phyloP scores from a whole-genome alignment of 1,140 invertebrate genomes.

The Chironomus tepperi region DNA sequence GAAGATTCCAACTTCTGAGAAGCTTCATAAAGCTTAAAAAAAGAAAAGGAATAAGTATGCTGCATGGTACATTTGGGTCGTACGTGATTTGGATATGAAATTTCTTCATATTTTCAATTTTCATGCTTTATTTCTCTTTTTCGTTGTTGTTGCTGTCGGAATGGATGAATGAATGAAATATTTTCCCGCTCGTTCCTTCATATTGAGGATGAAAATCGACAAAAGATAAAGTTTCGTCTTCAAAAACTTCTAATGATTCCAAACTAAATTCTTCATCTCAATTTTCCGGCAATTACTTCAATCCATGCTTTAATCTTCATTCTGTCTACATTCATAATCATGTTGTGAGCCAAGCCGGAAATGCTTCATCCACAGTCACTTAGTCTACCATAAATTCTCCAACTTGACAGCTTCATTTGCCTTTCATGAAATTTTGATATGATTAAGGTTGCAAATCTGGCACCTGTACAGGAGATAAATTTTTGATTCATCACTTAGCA shows the following conservation, averaged over 20 bases:
- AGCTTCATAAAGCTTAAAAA: background rate
- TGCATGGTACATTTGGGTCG: constrained; percentile 8
- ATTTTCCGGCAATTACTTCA: background rate
- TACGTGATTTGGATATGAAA: constrained; percentile 20
- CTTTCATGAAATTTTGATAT: too few species aligned
- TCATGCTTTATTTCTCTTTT: background rate
- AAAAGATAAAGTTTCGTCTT: background rate
- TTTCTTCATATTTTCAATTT: constrained; percentile 19
- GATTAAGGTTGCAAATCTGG: too few species aligned
- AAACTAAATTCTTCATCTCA: background rate
- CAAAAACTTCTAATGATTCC: background rate
- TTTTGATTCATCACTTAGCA: too few species aligned
- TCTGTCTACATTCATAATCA: background rate
- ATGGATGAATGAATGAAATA: background rate
- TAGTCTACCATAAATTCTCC: too few species aligned
- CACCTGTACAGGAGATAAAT: too few species aligned
- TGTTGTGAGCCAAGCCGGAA: too few species aligned
- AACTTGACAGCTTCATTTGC: too few species aligned
- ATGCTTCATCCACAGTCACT: too few species aligned
- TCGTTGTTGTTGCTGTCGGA: background rate
- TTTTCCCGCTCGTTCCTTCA: background rate
- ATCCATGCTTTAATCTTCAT: background rate
- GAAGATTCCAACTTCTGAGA: background rate
- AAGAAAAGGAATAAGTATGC: background rate
- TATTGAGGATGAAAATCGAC: background rate